These are phyloP conservation scores for Anolis carolinensis DNA, from an alignment of 2,113 vertebrate species.

Conservation along the genomic window DNA sequence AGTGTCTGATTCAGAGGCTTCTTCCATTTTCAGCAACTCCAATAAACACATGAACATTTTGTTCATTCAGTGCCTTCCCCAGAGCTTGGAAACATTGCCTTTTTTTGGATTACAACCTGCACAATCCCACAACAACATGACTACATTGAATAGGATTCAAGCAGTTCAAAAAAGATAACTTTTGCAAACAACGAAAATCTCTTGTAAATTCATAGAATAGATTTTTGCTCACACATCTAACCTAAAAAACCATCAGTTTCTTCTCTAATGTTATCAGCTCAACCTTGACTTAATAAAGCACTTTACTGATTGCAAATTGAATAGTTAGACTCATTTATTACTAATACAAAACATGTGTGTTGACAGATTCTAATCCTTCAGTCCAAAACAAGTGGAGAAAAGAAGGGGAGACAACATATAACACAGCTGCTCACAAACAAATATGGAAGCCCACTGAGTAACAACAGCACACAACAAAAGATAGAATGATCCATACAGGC, in stretches of 20 bases:
- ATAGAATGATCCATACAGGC: neutral
- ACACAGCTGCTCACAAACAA: neutral
- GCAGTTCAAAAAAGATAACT: too few relatives aligned
- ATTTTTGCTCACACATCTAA: neutral
- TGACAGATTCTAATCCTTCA: slow-evolving; percentile 51
- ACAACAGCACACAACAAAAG: neutral
- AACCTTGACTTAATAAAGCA: neutral
- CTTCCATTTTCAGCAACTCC: neutral
- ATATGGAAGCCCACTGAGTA: slow-evolving; percentile 27
- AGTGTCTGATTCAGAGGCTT: neutral
- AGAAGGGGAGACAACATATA: slow-evolving; percentile 21
- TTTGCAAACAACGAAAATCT: too few relatives aligned
- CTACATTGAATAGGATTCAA: too few relatives aligned
- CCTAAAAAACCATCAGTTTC: neutral
- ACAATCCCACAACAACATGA: too few relatives aligned
- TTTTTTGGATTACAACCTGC: too few relatives aligned
- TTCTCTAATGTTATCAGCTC: slow-evolving; percentile 3
- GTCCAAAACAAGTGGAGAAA: slow-evolving; percentile 6
- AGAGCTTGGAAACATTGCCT: too few relatives aligned
- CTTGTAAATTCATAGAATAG: neutral
- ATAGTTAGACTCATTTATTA: slow-evolving; percentile 77
- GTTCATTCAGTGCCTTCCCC: neutral
- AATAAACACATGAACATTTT: neutral
- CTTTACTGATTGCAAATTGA: slow-evolving; percentile 21
- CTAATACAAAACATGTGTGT: slow-evolving; percentile 53